Conservation (phyloP, 2,797 vertebrate genomes). For the Etheostoma perlongum region DNA sequence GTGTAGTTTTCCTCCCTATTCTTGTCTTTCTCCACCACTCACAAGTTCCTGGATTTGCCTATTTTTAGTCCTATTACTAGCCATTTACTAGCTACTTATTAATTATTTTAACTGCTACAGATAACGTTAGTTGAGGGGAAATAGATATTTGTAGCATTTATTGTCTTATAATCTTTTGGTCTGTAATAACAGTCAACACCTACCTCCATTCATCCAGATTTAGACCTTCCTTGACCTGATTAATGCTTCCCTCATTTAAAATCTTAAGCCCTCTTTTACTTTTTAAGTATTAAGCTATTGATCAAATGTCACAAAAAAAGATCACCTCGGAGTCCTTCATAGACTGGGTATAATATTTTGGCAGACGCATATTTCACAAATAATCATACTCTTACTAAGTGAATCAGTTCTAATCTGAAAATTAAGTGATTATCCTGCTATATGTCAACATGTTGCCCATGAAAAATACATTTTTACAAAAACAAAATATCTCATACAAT, state of each 20-base stretch:
- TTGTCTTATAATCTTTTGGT: conserved; percentile 68
- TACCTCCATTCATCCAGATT: conserved; percentile 59
- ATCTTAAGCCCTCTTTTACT: not conserved
- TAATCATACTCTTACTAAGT: too few species aligned
- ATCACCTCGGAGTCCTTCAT: not conserved
- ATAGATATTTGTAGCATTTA: conserved; percentile 34
- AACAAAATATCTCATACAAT: not conserved
- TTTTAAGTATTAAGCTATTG: not conserved
- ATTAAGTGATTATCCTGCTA: too few species aligned
- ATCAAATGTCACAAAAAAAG: not conserved
- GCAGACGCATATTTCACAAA: too few species aligned
- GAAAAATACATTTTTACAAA: not conserved
- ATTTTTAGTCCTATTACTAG: too few species aligned
- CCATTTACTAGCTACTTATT: not conserved
- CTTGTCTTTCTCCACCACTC: too few species aligned
- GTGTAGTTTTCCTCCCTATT: too few species aligned
- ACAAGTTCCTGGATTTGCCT: conserved; percentile 1
- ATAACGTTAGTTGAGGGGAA: not conserved
- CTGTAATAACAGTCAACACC: conserved; percentile 35
- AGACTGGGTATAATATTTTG: too few species aligned
- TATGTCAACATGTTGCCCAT: not conserved
- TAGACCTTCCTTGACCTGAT: conserved; percentile 24
- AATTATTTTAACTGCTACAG: not conserved
- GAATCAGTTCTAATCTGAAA: too few species aligned
- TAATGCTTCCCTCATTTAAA: conserved; percentile 34